Conservation (phyloP, 2,888 invertebrate genomes). For the Drosophila emarginata region DNA sequence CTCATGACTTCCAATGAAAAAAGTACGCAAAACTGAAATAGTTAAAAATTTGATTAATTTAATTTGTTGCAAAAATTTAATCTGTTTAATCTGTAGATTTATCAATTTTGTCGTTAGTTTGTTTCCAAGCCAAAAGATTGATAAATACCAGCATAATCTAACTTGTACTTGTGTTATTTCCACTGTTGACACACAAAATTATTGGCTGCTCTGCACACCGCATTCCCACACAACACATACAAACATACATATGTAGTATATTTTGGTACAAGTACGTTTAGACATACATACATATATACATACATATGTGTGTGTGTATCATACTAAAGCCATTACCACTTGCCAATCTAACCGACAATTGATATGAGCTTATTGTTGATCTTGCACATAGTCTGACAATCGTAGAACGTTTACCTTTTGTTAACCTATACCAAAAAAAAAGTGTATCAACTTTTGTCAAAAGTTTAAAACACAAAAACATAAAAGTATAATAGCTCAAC, state of each 20-base stretch:
- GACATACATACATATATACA: neutral
- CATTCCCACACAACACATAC: slow-evolving; percentile 27
- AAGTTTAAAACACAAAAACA: neutral
- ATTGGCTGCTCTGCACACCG: slow-evolving; percentile 3
- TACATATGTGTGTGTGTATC: too few species aligned
- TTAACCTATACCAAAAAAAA: neutral
- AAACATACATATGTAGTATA: neutral
- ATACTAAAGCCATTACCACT: neutral
- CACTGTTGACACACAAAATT: slow-evolving; percentile 44
- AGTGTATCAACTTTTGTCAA: neutral
- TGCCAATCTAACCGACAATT: neutral
- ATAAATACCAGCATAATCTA: slow-evolving; percentile 12
- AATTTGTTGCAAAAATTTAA: too few species aligned
- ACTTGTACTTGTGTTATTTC: slow-evolving; percentile 19
- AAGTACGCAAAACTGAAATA: too few species aligned
- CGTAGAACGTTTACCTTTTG: slow-evolving; percentile 6
- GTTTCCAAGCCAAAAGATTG: slow-evolving; percentile 2
- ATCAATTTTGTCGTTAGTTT: neutral
- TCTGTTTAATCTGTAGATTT: neutral
- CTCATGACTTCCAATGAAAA: too few species aligned
- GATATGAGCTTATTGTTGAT: neutral
- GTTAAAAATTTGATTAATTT: too few species aligned
- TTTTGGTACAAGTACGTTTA: neutral
- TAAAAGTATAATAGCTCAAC: too few species aligned
- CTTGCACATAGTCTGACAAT: slow-evolving; percentile 16